Percentiles rank a stretch among this genome's conserved stretches.
These are phyloP conservation scores for Patella ulyssiponensis DNA, from an alignment of 2,888 invertebrate species.

Conservation along the genomic window DNA sequence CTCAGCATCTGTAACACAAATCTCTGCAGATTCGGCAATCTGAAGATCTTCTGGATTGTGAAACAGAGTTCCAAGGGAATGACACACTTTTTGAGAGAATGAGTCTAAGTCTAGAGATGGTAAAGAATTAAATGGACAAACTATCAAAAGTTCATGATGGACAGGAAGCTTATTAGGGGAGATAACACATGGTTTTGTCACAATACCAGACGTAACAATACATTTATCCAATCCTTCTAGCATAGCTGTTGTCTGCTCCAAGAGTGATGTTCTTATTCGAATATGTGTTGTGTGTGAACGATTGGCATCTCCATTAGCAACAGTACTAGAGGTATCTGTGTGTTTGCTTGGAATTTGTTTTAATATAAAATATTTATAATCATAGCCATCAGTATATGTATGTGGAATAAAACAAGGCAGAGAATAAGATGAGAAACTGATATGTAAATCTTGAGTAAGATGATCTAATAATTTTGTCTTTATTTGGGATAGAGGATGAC, in stretches of 20 bases:
- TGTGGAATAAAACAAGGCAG: too few relatives aligned
- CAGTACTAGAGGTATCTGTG: background rate
- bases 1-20: too few relatives aligned
- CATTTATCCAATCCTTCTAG: background rate
- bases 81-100: background rate
- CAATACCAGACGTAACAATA: conserved; percentile 29
- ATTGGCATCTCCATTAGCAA: background rate
- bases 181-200: conserved; percentile 28
- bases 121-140: background rate
- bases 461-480: too few relatives aligned
- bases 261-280: background rate
- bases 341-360: too few relatives aligned
- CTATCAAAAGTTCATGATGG: conserved; percentile 34
- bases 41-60: background rate
- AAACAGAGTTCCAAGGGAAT: background rate
- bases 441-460: too few relatives aligned
- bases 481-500: background rate
- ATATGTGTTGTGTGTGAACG: background rate
- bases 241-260: conserved; percentile 9
- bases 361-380: too few relatives aligned
- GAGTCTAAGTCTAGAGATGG: background rate
- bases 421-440: too few relatives aligned
- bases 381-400: too few relatives aligned
- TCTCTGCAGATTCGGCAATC: background rate
- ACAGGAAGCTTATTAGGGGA: conserved; percentile 21